Percentiles rank a stretch among this genome's conserved stretches.
Conservation (phyloP, 2,797 vertebrate genomes). For the Catamblyrhynchus diadema region DNA sequence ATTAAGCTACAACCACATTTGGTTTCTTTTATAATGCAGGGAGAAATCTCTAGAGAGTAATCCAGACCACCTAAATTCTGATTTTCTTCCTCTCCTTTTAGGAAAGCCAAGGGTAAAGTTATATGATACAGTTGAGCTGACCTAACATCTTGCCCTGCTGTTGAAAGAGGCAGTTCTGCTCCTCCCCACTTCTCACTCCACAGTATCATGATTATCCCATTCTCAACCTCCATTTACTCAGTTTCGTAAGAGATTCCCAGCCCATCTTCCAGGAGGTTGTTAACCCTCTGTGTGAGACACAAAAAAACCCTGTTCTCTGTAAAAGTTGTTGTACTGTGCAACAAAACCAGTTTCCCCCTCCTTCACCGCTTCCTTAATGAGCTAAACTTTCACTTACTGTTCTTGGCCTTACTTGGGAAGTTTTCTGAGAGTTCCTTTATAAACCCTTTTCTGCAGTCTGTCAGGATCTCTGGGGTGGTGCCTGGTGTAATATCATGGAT, state of each 20-base stretch:
- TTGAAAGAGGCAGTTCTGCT: not conserved
- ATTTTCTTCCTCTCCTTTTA: constrained; percentile 11
- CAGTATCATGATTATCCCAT: not conserved
- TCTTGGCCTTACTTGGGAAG: not conserved
- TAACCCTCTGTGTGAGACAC: not conserved
- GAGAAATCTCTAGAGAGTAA: not conserved
- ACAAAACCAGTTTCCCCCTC: not conserved
- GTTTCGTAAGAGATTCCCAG: not conserved
- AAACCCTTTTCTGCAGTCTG: not conserved
- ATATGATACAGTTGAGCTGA: not conserved
- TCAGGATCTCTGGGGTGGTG: not conserved
- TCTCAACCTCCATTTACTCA: not conserved
- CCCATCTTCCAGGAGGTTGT: not conserved
- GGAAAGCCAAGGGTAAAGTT: not conserved
- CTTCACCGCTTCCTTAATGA: not conserved
- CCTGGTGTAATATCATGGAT: not conserved
- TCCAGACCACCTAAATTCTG: not conserved
- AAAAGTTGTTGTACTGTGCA: not conserved
- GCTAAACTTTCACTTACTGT: not conserved
- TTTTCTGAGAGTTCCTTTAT: not conserved
- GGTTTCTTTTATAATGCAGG: not conserved
- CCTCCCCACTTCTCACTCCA: not conserved
- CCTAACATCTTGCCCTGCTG: not conserved
- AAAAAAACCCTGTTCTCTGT: not conserved
- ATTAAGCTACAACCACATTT: not conserved